Percentiles rank a stretch among this genome's conserved stretches.
Conservation (phyloP, 2,797 vertebrate species). For the Ptychobarbus kaznakovi region DNA sequence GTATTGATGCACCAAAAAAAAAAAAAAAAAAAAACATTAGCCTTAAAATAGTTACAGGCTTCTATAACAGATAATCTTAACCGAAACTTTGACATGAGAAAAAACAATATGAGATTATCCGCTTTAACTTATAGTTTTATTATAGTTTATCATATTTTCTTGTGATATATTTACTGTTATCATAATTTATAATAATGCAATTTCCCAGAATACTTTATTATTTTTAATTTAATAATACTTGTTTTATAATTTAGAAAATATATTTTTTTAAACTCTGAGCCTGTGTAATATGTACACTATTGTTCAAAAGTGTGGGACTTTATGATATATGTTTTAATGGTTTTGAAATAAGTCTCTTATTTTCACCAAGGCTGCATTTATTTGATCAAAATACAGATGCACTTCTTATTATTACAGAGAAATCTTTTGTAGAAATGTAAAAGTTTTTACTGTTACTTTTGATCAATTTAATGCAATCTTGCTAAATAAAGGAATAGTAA, state of each 20-base stretch:
- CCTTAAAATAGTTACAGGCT: not conserved
- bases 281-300: not conserved
- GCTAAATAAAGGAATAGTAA: not conserved
- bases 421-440: not conserved
- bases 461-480: not conserved
- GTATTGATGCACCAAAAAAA: not conserved
- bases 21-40: not conserved
- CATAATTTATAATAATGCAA: not conserved
- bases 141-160: not conserved
- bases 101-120: not conserved
- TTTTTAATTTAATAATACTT: not conserved
- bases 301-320: not conserved
- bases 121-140: slow-evolving; percentile 1
- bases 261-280: no score
- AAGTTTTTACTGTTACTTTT: not conserved
- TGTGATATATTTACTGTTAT: not conserved
- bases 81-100: not conserved
- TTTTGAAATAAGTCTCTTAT: not conserved
- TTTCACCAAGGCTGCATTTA: not conserved
- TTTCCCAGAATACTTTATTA: not conserved
- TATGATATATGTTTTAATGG: not conserved
- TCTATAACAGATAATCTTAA: not conserved
- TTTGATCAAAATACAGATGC: not conserved
- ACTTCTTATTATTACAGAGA: not conserved
- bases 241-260: not conserved